phyloP scores from a whole-genome alignment of 2,888 invertebrate species.

The Harpalus rufipes region DNA sequence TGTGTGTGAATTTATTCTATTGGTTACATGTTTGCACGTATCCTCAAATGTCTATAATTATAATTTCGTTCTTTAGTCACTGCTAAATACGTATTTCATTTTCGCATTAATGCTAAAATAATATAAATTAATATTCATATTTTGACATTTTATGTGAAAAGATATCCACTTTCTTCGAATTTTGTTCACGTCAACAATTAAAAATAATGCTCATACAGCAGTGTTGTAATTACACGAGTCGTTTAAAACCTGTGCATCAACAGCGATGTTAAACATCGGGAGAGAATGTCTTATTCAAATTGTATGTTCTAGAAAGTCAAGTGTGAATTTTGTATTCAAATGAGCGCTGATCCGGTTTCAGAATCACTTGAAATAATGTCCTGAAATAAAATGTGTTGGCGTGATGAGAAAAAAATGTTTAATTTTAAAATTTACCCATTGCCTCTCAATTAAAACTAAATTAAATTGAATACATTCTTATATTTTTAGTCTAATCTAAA shows the following conservation, averaged over 20 bases:
- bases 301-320: constrained; percentile 11
- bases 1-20: too few relatives aligned
- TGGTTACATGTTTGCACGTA: too few relatives aligned
- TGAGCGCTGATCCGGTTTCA: background rate
- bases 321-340: constrained; percentile 35
- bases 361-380: background rate
- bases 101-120: too few relatives aligned
- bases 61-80: too few relatives aligned
- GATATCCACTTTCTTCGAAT: background rate
- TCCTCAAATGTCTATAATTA: too few relatives aligned
- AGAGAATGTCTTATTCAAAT: constrained; percentile 50
- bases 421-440: background rate
- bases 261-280: constrained; percentile 11
- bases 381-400: background rate
- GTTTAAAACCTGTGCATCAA: constrained; percentile 33
- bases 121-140: constrained; percentile 24
- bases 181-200: constrained; percentile 27
- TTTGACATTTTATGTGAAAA: constrained; percentile 1
- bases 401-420: background rate
- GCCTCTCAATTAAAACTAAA: background rate
- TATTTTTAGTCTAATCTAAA: too few relatives aligned
- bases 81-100: too few relatives aligned
- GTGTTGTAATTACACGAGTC: constrained; percentile 40
- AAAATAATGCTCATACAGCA: constrained; percentile 31
- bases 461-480: too few relatives aligned